Evolutionary conservation across 2,888 invertebrate genomes (phyloP), one percentile per base, ranked within the genome.

Genomic region (Myopa testacea): DNA sequence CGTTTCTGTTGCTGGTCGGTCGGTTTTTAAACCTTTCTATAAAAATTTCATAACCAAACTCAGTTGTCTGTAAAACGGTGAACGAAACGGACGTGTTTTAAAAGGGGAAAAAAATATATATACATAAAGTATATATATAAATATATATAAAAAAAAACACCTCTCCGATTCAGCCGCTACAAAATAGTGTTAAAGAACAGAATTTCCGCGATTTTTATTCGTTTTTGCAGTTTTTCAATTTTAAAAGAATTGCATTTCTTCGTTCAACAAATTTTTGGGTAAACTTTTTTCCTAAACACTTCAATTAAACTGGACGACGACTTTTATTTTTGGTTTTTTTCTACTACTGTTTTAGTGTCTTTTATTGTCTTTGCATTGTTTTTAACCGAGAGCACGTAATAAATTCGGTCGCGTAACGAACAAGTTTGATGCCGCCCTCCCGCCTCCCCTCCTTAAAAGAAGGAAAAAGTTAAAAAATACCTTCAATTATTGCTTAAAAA

Each of bases 1-100:
- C 52, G 37, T 45, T 6, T 45, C 10, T 6, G 45, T 45, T 6
- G 65, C 38, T 4, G 38, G 79, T 78, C 78, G 78, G 83, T 80
- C 82, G 78, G 83, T 81, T 83, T 83, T 83, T 83, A 85, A 86
- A 85, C 85, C 84, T 85, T 85, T 86, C 85, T 83, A 86, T 84
- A 85, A 84, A 63, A 84, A 83, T 84, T 87, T 84, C 81, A 82
- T 84, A 85, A 86, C 82, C 83, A 4, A 65, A 84, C 82, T 87
- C 84, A 87, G 87, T 87, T 87, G 87, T 85, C 85, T 87, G 84
- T 83, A 85, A 84, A 86, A 82, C 87, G 86, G 84, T 85, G 84
- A 82, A 82, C 83, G 84, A 84, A 83, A 83, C 86, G 83, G 86
- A 83, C 86, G 87, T 87, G 78, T 80, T 79, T 69, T 76, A 7